phyloP scores from a whole-genome alignment of 92 coral and sea anemone genomes.

The Umimayanthus kanabou region DNA sequence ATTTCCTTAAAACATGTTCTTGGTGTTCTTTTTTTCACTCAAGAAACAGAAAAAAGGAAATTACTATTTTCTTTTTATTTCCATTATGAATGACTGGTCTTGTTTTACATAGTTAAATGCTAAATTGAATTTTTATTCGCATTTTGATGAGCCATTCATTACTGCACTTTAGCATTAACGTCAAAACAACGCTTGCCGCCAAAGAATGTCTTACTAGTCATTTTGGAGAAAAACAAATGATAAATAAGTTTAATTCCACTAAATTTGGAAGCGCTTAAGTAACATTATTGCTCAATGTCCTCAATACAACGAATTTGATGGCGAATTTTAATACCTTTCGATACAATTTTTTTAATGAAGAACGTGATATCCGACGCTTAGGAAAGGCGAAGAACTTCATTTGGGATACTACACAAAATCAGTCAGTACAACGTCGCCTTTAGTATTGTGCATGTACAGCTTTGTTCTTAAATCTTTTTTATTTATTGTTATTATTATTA shows the following conservation, averaged over 20 bases:
- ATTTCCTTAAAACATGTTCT: background rate
- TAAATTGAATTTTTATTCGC: background rate
- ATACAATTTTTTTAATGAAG: too few relatives aligned
- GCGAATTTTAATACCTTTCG: background rate
- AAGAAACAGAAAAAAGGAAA: background rate
- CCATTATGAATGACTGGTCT: background rate
- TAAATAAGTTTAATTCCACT: background rate
- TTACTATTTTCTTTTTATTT: background rate
- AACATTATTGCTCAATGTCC: background rate
- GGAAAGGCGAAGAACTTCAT: too few relatives aligned
- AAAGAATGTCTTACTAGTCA: background rate
- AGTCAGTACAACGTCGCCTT: too few relatives aligned
- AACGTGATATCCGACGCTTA: too few relatives aligned
- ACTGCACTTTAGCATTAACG: background rate
- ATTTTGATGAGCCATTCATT: background rate
- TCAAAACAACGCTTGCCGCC: background rate
- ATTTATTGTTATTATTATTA: too few relatives aligned
- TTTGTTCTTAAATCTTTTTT: too few relatives aligned
- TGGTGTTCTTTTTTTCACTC: background rate
- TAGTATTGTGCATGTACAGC: too few relatives aligned
- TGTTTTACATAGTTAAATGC: background rate
- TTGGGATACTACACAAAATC: too few relatives aligned
- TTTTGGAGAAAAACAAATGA: too few relatives aligned
- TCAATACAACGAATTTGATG: background rate
- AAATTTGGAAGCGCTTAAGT: background rate